A percentile compares a stretch with the other conserved stretches of the same genome.
Conservation (phyloP, 1,140 invertebrate species). For the Drusus annulatus region DNA sequence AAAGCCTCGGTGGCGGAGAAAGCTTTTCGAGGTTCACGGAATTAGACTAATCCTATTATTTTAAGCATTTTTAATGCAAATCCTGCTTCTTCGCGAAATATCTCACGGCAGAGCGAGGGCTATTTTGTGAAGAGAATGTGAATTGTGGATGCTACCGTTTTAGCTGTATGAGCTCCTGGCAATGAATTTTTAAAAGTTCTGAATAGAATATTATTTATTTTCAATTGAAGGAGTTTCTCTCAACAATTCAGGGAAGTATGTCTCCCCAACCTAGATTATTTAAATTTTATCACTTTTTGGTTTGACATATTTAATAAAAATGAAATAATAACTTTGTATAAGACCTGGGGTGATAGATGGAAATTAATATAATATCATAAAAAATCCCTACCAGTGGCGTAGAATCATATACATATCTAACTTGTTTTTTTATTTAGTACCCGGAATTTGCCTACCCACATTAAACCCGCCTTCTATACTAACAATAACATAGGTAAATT, state of each 20-base stretch:
- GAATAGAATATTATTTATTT: not conserved
- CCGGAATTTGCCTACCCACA: no score
- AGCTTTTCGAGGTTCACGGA: constrained; percentile 45
- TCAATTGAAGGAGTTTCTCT: not conserved
- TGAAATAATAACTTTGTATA: no score
- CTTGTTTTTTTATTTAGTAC: no score
- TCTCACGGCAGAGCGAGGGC: not conserved
- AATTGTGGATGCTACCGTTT: not conserved
- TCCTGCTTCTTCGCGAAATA: constrained; percentile 34
- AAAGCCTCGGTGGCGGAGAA: constrained; percentile 24
- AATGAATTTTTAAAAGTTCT: not conserved
- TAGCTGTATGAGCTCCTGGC: not conserved
- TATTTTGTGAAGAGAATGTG: not conserved
- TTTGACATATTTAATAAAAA: no score
- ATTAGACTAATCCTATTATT: constrained; percentile 58
- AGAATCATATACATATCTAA: no score
- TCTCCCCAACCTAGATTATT: no score
- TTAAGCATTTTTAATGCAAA: constrained; percentile 59
- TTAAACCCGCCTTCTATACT: no score
- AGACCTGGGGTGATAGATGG: no score
- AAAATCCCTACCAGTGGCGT: no score
- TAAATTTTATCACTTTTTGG: no score
- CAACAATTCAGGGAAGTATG: not conserved
- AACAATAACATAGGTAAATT: no score
- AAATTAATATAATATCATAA: no score